Base-by-base conservation (phyloP, 2,888 invertebrate species). In the Drosophila algonquin region DNA sequence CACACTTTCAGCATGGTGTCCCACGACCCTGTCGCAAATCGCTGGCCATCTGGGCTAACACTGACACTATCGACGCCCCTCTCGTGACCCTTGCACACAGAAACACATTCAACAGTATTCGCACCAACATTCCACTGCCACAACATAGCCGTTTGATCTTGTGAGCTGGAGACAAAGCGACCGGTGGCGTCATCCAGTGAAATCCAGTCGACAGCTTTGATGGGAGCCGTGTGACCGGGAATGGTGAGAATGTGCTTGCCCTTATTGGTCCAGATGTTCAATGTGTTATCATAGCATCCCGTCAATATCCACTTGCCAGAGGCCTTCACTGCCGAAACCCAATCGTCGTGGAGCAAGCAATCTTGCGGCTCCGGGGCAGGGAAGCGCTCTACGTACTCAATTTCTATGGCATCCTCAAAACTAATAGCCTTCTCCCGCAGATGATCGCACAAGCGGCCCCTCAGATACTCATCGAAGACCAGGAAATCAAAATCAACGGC, bases 291-390 rank as follows among this genome's bases (percentile, higher is more conserved):
- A 92, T 98, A 99, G 91, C 98, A 97, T 24, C 98, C 98, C 57
- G 97, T 96, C 51, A 98, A 91, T 72, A 98, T 96, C 96, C 96
- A 97, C 90, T 95, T 94, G 47, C 94, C 94, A 72, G 93, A 93
- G 47, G 95, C 94, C 81, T 96, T 95, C 0, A 98, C 95, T 50
- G 97, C 95, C 21, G 98, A 96, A n/a, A 99, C 98, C 99, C 99
- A 99, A 91, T 99, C 99, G 92, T 99, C 98, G 89, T 99, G 98
- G 91, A 97, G 94, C 76, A 99, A 93, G 90, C 97, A 97, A 91
- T 98, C 97, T 90, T 97, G 95, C 0, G 99, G 98, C 87, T 97
- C 95, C 0, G 99, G 99, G 0, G 98, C 96, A 12, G 98, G 97
- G 80, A 96, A 95, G 80, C 96, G 95, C 90, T 97, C 96, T 24